Evolutionary conservation across 2,888 invertebrate species (phyloP).

Genomic region (Meiosimyza decipiens): DNA sequence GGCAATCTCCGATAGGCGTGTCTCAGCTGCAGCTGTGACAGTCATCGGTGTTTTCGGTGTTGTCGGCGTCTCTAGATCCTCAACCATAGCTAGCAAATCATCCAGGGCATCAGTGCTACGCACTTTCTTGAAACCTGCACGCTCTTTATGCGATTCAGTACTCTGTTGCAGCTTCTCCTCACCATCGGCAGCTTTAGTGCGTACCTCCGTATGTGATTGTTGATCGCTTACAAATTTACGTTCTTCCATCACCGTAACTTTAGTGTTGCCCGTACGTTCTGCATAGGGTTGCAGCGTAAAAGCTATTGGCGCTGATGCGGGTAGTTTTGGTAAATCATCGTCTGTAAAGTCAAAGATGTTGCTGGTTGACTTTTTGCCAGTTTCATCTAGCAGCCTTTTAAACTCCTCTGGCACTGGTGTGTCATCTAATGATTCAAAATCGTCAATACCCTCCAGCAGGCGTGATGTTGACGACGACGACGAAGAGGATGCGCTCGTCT

Average conservation of each 20-base stretch:
- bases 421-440: constrained; percentile 40
- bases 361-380: constrained; percentile 23
- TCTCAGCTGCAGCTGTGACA: constrained; percentile 63
- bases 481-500: constrained; percentile 28
- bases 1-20: constrained; percentile 60
- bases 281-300: constrained; percentile 59
- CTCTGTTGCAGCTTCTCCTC: constrained; percentile 59
- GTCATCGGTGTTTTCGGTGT: constrained; percentile 54
- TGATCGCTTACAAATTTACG: constrained; percentile 58
- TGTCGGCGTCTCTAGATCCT: constrained; percentile 10
- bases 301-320: constrained; percentile 45
- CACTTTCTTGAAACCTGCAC: constrained; percentile 57
- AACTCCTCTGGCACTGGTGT: constrained; percentile 41
- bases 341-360: constrained; percentile 1
- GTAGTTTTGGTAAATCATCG: not conserved
- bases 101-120: constrained; percentile 57
- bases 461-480: constrained; percentile 38
- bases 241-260: constrained; percentile 56
- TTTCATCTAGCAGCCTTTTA: constrained; percentile 21
- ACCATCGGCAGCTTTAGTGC: constrained; percentile 54
- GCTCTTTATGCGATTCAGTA: constrained; percentile 57
- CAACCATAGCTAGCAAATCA: constrained; percentile 49
- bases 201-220: constrained; percentile 55
- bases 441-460: constrained; percentile 44
- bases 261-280: constrained; percentile 48